These are phyloP conservation scores for Dufourea novaeangliae DNA, from an alignment of 1,140 invertebrate species.

Conservation along the genomic window DNA sequence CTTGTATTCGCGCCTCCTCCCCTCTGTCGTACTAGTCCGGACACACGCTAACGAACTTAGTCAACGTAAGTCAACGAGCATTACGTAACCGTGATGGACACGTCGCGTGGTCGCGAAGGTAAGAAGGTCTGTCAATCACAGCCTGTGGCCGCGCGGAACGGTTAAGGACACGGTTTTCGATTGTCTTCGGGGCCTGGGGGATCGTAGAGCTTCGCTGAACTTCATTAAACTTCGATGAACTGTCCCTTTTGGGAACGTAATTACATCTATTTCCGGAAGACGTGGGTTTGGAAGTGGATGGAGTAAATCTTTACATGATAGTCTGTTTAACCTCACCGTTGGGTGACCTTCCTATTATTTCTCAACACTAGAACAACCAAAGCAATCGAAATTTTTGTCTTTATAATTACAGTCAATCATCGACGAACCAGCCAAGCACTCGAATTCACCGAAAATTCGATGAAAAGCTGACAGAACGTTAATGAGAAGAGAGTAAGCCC, in stretches of 20 bases:
- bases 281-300: no score
- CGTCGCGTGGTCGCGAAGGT: slow-evolving; percentile 53
- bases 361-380: no score
- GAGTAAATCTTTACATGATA: no score
- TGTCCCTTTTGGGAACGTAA: no score
- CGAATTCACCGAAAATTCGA: no score
- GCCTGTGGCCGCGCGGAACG: slow-evolving; percentile 14
- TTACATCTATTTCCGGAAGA: no score
- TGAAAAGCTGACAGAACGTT: not conserved
- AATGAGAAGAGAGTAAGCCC: not conserved
- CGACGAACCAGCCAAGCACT: no score
- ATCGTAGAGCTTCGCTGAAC: not conserved
- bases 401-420: no score
- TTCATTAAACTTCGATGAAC: no score
- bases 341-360: no score
- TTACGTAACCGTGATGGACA: slow-evolving; percentile 64
- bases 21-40: slow-evolving; percentile 11
- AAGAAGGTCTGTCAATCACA: slow-evolving; percentile 67
- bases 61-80: slow-evolving; percentile 55
- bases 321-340: no score
- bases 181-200: not conserved
- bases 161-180: slow-evolving; percentile 30
- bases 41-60: slow-evolving; percentile 65
- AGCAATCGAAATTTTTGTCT: no score
- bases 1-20: slow-evolving; percentile 10